Percentiles rank a stretch among this genome's conserved stretches.
Evolutionary conservation across 2,113 vertebrate species (phyloP).

Genomic region (Eublepharis macularius): DNA sequence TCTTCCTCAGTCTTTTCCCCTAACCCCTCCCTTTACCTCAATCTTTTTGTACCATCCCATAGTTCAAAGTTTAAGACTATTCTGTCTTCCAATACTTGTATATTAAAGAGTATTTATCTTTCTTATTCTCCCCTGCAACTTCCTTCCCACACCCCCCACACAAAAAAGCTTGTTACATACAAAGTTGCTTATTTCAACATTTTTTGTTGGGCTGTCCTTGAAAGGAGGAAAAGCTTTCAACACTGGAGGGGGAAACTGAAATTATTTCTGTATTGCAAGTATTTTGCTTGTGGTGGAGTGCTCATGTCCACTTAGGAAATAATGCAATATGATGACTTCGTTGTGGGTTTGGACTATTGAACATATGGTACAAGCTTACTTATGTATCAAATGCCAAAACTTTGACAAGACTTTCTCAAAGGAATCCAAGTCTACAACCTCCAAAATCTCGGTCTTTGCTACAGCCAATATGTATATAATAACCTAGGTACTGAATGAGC

Average conservation of each 20-base stretch:
- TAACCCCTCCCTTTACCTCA: neutral
- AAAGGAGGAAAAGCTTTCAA: slow-evolving; percentile 6
- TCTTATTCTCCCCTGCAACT: neutral
- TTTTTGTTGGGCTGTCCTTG: neutral
- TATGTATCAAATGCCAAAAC: neutral
- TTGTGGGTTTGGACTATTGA: neutral
- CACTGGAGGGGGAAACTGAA: neutral
- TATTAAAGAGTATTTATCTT: neutral
- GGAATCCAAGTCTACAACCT: no score
- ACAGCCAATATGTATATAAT: no score
- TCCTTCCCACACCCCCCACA: rapidly evolving
- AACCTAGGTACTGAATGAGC: no score
- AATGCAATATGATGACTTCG: neutral
- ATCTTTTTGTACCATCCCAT: slow-evolving; percentile 16
- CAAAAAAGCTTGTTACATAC: neutral
- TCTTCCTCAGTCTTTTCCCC: slow-evolving; percentile 33
- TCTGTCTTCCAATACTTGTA: neutral
- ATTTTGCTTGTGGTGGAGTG: neutral
- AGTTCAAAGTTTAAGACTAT: slow-evolving; percentile 23
- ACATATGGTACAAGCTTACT: neutral
- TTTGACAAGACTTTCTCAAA: neutral
- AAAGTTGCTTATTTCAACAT: neutral
- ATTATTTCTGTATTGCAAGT: neutral
- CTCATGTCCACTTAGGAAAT: slow-evolving; percentile 7
- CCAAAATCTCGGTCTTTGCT: no score